Evolutionary conservation across 2,797 vertebrate genomes (phyloP).

Genomic region (Pseudocheirus occidentalis): DNA sequence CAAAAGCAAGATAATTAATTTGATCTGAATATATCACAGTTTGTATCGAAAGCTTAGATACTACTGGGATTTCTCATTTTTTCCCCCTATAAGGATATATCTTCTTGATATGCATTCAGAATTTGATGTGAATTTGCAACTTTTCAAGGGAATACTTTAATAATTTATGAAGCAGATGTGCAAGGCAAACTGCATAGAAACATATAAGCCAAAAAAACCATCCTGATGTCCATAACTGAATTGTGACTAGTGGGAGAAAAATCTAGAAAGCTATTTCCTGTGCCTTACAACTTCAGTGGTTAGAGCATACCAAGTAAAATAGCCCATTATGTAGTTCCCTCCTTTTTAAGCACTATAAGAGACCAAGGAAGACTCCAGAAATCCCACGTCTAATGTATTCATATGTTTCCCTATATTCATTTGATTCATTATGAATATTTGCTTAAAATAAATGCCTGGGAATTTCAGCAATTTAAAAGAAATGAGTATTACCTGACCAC

Average conservation of each 20-base stretch:
- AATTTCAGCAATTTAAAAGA: neutral
- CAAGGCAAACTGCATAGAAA: slow-evolving; percentile 83
- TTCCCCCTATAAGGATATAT: slow-evolving; percentile 37
- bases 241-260: slow-evolving; percentile 83
- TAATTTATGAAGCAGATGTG: slow-evolving; percentile 85
- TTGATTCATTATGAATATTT: slow-evolving; percentile 36
- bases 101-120: slow-evolving; percentile 47
- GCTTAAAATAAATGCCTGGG: neutral
- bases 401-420: slow-evolving; percentile 19
- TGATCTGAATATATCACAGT: neutral
- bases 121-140: slow-evolving; percentile 77
- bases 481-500: slow-evolving; percentile 2
- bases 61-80: slow-evolving; percentile 47
- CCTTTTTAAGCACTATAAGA: slow-evolving; percentile 69
- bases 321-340: slow-evolving; percentile 67
- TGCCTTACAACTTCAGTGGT: slow-evolving; percentile 81
- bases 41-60: neutral
- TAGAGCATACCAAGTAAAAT: slow-evolving; percentile 77
- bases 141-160: slow-evolving; percentile 81
- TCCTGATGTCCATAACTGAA: slow-evolving; percentile 84
- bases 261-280: slow-evolving; percentile 85
- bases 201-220: slow-evolving; percentile 87
- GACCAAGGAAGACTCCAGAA: slow-evolving; percentile 55
- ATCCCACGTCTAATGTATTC: slow-evolving; percentile 21
- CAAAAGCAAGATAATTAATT: slow-evolving; percentile 40